Evolutionary conservation across 2,113 vertebrate species (phyloP), one percentile per base, ranked within the genome.

Genomic region (Blennius ocellaris): DNA sequence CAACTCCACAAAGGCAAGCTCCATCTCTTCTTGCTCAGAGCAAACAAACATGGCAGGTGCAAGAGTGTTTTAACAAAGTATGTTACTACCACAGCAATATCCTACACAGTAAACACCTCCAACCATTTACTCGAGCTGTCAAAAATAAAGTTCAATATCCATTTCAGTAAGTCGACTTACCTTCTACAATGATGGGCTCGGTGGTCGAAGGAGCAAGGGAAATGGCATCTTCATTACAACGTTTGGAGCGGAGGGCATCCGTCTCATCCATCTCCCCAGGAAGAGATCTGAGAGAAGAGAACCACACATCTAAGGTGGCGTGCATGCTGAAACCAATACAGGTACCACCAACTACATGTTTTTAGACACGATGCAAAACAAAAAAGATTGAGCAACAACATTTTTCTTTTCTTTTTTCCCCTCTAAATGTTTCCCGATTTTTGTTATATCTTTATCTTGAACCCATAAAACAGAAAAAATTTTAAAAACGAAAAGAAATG

Each of bases 241-340:
- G 94, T 89, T 95, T 99, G 38, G 87, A 72, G 78, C 93, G 95
- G 39, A 95, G 89, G 39, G 83, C 73, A 6, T 99, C 97, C 0
- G 93, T 85, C 86, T 99, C 97, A 80, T 99, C 97, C 97, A 99
- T 99, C 77, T 97, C 97, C 93, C 95, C 96, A 62, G 93, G 75
- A 79, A 92, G 78, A 70, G 93, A 91, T 87, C 97, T 99, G 84
- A 82, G 83, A 8, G 69, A 85, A 21, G 88, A 92, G 21, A 70
- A 77, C 47, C 73, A 80, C 41, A 86, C 56, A 60, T 87, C 43
- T 47, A 82, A 54, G 52, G 63, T 71, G n/a, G 61, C 53, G 50
- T 60, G 89, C 67, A 84, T 49, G 58, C 11, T 45, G 39, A 77
- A 16, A 66, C 0, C 70, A 0, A 11, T 30, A 30, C 21, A 30